Evolutionary conservation across 2,113 vertebrate genomes (phyloP).

Genomic region (Coreoperca whiteheadi): DNA sequence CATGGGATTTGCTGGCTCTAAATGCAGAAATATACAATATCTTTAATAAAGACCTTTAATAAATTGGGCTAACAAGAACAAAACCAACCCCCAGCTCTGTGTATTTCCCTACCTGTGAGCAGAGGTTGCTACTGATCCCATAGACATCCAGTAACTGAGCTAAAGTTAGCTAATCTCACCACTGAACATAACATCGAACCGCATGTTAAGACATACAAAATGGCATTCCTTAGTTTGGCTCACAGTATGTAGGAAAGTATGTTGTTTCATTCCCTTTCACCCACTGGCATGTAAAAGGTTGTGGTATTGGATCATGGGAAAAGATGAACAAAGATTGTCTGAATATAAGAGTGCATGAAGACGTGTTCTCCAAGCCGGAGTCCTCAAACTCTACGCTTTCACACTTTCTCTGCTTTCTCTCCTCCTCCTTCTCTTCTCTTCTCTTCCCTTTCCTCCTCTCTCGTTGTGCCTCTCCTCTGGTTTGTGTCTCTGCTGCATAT

Average conservation of each 20-base stretch:
- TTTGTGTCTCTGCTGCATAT: conserved; percentile 55
- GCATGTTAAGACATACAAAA: background rate
- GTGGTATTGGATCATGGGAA: conserved; percentile 36
- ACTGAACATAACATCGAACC: conserved; percentile 24
- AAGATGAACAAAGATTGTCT: conserved; percentile 26
- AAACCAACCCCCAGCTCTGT: background rate
- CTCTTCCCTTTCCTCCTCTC: background rate
- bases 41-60: background rate
- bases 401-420: background rate
- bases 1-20: background rate
- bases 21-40: background rate
- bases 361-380: conserved; percentile 28
- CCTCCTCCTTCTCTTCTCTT: background rate
- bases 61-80: background rate
- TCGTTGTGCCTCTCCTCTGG: conserved; percentile 29
- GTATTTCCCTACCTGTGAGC: background rate
- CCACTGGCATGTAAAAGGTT: conserved; percentile 15
- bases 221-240: conserved; percentile 4
- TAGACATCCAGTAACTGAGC: conserved; percentile 4
- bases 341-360: conserved; percentile 50
- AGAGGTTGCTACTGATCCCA: background rate
- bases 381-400: background rate
- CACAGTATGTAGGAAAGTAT: conserved; percentile 10
- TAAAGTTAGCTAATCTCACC: background rate
- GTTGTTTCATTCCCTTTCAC: background rate